Conservation (phyloP, 2,888 invertebrate genomes). For the Cosmorhoe ocellata region DNA sequence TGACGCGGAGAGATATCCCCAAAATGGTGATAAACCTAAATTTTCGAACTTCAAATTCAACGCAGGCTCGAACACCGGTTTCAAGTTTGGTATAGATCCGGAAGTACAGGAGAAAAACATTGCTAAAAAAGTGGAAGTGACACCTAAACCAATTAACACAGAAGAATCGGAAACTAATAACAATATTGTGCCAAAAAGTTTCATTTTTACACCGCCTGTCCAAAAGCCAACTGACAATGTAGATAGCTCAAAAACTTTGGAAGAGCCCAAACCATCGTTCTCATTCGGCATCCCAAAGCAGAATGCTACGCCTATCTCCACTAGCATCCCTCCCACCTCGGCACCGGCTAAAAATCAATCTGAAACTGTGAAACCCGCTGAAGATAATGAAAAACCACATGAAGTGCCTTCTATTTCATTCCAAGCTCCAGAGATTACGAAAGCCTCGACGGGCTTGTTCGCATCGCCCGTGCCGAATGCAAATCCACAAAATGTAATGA, state of each 20-base stretch:
- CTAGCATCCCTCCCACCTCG: not conserved
- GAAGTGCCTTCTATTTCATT: constrained; percentile 53
- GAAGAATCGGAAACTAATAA: constrained; percentile 64
- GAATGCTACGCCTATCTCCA: constrained; percentile 6
- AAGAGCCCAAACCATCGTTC: constrained; percentile 48
- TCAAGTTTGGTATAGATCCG: constrained; percentile 67
- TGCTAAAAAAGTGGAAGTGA: constrained; percentile 33
- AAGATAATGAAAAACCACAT: constrained; percentile 47
- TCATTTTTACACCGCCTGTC: constrained; percentile 46
- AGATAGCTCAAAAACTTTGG: constrained; percentile 28
- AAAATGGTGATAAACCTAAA: constrained; percentile 4
- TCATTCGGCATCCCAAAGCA: constrained; percentile 58
- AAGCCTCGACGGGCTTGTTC: constrained; percentile 26
- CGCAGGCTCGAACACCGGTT: constrained; percentile 41
- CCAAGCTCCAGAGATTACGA: constrained; percentile 11
- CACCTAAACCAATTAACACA: constrained; percentile 29
- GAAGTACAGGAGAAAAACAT: constrained; percentile 43
- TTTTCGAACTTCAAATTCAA: constrained; percentile 53
- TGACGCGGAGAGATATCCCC: constrained; percentile 42
- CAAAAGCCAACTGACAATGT: constrained; percentile 40
- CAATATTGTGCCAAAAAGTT: constrained; percentile 54
- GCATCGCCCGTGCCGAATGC: constrained; percentile 14
- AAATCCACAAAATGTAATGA: constrained; percentile 12
- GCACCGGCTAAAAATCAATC: constrained; percentile 19
- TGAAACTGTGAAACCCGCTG: constrained; percentile 28